Conservation (phyloP, 1,140 invertebrate species). For the Pemphigus obesinymphae region DNA sequence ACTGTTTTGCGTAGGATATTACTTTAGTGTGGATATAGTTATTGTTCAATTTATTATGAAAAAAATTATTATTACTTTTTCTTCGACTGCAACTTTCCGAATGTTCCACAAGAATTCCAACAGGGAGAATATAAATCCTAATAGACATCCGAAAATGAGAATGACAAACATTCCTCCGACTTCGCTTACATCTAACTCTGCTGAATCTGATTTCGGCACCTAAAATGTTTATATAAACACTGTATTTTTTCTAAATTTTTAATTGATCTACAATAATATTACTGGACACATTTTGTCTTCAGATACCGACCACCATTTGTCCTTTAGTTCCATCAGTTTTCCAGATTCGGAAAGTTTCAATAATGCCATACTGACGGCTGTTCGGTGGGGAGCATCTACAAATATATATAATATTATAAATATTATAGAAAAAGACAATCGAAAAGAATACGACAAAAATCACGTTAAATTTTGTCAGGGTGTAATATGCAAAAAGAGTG, state of each 20-base stretch:
- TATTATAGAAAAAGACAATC: too few relatives aligned
- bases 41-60: too few relatives aligned
- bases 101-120: constrained; percentile 80
- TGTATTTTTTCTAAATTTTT: not conserved
- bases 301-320: constrained; percentile 95
- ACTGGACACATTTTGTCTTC: constrained; percentile 61
- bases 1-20: too few relatives aligned
- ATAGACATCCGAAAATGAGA: constrained; percentile 63
- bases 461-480: too few relatives aligned
- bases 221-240: not conserved
- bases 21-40: too few relatives aligned
- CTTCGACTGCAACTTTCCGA: constrained; percentile 67
- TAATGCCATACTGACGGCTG: constrained; percentile 80
- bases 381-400: constrained; percentile 78
- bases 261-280: constrained; percentile 46
- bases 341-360: constrained; percentile 90
- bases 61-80: constrained; percentile 66
- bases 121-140: constrained; percentile 63
- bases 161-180: constrained; percentile 90
- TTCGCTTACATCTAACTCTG: constrained; percentile 67
- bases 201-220: constrained; percentile 13
- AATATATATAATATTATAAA: not conserved
- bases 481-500: too few relatives aligned
- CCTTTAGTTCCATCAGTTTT: constrained; percentile 84
- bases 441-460: too few relatives aligned